Evolutionary conservation across 35 echinoderm and acorn worm species (phyloP), one percentile per base, ranked within the genome.

Genomic region (Anneissia japonica): DNA sequence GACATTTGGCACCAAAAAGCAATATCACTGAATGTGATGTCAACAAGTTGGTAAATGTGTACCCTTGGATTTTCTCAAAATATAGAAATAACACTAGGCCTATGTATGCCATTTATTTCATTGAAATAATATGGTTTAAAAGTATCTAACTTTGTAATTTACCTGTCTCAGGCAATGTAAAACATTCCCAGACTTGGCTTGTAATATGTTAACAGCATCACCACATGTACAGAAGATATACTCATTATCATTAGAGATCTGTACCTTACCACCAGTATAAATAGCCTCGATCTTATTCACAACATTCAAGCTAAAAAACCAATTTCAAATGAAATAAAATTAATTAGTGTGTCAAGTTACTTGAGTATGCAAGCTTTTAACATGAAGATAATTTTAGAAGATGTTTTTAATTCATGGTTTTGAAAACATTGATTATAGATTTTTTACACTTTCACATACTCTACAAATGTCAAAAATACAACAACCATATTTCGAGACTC

Each of bases 191-290:
- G 92, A 83, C 43, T 77, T 28, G 19, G 89, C 75, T 41, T 92
- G 84, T 16, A 99, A 46, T 14, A 99, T 77, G 39, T 99, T 91
- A 1, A 99, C 83, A 37, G 82, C 34, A 34, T 91, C 82, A 36
- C 86, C 91, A 84, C 87, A 88, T 5, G 89, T 78, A 85, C 96
- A 99, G 46, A 99, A 99, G 30, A 99, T 80, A 37, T 90, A 75
- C 6, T 81, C 21, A n/a, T 89, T 92, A 90, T 94, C 89, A 38
- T 81, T 73, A 41, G 89, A 84, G 23, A 97, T 35, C 0, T 87
- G 38, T 33, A 97, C 89, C 79, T 91, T 93, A 0, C 95, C 95
- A 39, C 96, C 96, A 0, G 96, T 94, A 81, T 99, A 99, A 39
- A 99, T 89, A 37, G 96, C 89, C 55, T 93, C 89, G 73, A 99